Base-by-base conservation (phyloP, 2,113 vertebrate species). In the Tragelaphus scriptus region DNA sequence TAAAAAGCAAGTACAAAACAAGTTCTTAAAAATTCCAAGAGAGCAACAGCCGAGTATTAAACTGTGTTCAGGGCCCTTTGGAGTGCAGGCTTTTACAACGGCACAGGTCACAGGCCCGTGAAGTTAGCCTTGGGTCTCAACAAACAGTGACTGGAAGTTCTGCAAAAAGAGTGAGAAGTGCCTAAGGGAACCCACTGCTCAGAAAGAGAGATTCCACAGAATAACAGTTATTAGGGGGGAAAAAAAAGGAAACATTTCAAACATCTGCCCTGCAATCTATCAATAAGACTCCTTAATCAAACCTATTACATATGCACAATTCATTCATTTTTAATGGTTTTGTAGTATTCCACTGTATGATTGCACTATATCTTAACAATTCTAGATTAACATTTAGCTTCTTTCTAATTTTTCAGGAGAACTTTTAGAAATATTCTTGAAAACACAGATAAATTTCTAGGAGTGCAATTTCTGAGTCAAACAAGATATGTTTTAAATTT, bases 401-500 rank as follows among this genome's bases (percentile, higher is more conserved):
- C 26, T 82, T 90, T 84, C 23, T 47, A 91, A 89, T 86, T 96
- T 96, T 94, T 97, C 55, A 92, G 40, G 75, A 94, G 77, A 61
- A 91, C 16, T 68, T 95, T 88, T 55, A 95, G 82, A 36, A 92
- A 82, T 91, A 86, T 75, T 84, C 26, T 93, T 93, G 30, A 81
- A 94, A 88, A 85, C 3, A 82, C 92, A 86, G 40, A 94, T 96
- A 40, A 95, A 82, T 87, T 94, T 94, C 56, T 85, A 87, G 28
- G n/a, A 84, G 15, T 90, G 59, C 56, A 96, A 97, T 63, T 84
- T 40, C 47, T 94, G 55, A 97, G 51, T 97, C 90, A 92, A 96
- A 85, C 12, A 96, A 95, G 56, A 94, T 19, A 47, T 56, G 32
- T 44, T 90, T 95, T 59, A 82, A 85, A 79, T 84, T 77, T 97